Evolutionary conservation across 2,888 invertebrate genomes (phyloP), one percentile per base, ranked within the genome.

Genomic region (Hirtodrosophila cameraria): DNA sequence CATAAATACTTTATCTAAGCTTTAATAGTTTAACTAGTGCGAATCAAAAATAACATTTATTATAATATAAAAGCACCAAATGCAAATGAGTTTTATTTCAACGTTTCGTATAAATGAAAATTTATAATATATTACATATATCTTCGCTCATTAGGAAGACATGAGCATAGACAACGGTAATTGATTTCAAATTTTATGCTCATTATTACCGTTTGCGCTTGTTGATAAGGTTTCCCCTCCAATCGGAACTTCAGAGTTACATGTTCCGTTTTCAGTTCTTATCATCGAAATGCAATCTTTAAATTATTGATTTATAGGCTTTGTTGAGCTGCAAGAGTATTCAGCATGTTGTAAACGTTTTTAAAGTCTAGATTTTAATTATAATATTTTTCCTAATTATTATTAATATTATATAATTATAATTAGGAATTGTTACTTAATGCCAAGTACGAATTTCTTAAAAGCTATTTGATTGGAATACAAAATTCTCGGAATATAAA

Each of bases 1-100:
- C 33, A 49, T 43, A 75, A 53, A 67, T 20, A 53, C 73, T 78
- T 86, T 83, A 78, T 64, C 82, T 86, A 81, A 83, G 82, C 82
- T 86, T 83, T 83, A 83, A 83, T 83, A 83, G 82, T 69, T 71
- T 83, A 48, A 62, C 31, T 74, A 83, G 86, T 73, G 82, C 81
- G 36, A 57, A 31, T 42, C 4, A 45, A 35, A 41, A 38, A 50
- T 52, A 42, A 36, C 25, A 57, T 66, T 60, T 42, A 72, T 39
- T 60, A 72, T 36, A 27, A 53, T 9, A 39, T 6, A 25, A 46
- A 45, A 36, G 39, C 48, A 42, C 39, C 18, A 16, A 1, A 36
- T 28, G 12, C 7, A 6, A 13, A 12, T 5, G 35, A 5, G 2
- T 39, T 67, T 66, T 2, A 6, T n/a, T 20, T 33, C 3, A 13